Evolutionary conservation across 1,140 invertebrate genomes (phyloP).

Genomic region (Euglossa dilemma): DNA sequence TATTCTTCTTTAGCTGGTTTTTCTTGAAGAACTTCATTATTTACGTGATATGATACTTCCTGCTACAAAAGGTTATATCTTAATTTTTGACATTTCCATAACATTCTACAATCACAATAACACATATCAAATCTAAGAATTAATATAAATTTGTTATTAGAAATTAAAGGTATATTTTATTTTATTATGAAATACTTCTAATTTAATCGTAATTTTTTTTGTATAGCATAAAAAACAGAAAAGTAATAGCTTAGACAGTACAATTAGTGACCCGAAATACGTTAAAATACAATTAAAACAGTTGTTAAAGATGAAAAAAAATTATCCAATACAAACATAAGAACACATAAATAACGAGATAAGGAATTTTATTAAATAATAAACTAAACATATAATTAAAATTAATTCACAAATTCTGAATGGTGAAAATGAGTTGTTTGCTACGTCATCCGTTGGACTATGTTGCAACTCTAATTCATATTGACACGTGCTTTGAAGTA

Average conservation of each 20-base stretch:
- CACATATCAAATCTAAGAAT: not conserved
- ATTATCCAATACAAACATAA: too few species aligned
- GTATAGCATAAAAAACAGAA: not conserved
- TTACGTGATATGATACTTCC: slow-evolving; percentile 83
- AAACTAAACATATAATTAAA: slow-evolving; percentile 6
- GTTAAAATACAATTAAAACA: not conserved
- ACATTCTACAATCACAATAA: not conserved
- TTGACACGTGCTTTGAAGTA: slow-evolving; percentile 26
- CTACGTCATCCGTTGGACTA: slow-evolving; percentile 57
- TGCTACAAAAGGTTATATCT: slow-evolving; percentile 70
- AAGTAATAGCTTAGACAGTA: not conserved
- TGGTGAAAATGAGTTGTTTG: slow-evolving; percentile 17
- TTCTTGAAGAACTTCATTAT: slow-evolving; percentile 83
- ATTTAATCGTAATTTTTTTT: not conserved
- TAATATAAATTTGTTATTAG: not conserved
- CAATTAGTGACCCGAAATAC: slow-evolving; percentile 1
- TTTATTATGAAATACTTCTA: not conserved
- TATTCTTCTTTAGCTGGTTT: slow-evolving; percentile 96
- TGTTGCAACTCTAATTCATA: slow-evolving; percentile 21
- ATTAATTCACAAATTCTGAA: slow-evolving; percentile 19
- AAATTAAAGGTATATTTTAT: not conserved
- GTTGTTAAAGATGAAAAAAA: not conserved
- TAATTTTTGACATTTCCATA: not conserved
- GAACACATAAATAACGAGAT: not conserved
- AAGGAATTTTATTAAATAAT: not conserved